These are phyloP conservation scores for Drosophila merina DNA, from an alignment of 2,888 invertebrate genomes.

Conservation along the genomic window DNA sequence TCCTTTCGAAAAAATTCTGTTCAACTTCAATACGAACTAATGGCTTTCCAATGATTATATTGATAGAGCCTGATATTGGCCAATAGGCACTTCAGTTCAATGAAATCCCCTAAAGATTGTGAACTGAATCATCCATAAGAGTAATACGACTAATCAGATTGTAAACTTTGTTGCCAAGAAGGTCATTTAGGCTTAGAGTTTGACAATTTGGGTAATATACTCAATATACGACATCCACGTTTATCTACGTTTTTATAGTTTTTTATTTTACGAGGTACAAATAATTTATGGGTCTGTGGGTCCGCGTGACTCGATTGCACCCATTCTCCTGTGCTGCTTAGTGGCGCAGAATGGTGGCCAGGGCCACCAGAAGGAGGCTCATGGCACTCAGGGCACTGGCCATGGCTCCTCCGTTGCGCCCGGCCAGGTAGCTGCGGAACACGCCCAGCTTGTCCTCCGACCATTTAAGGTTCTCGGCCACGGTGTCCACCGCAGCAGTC, in stretches of 20 bases:
- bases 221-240: slow-evolving; percentile 12
- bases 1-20: slow-evolving; percentile 7
- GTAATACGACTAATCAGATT: slow-evolving; percentile 23
- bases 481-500: slow-evolving; percentile 68
- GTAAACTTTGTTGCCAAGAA: slow-evolving; percentile 35
- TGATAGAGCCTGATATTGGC: background rate
- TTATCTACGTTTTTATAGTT: slow-evolving; percentile 48
- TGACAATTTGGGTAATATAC: slow-evolving; percentile 10
- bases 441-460: slow-evolving; percentile 59
- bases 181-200: slow-evolving; percentile 17
- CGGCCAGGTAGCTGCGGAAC: slow-evolving; percentile 68
- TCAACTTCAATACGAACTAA: background rate
- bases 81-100: slow-evolving; percentile 8
- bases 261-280: slow-evolving; percentile 41
- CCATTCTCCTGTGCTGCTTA: slow-evolving; percentile 29
- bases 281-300: slow-evolving; percentile 41
- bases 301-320: slow-evolving; percentile 12
- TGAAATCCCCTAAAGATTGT: slow-evolving; percentile 16
- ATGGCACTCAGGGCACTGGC: slow-evolving; percentile 59
- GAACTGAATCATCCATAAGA: slow-evolving; percentile 21
- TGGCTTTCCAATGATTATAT: slow-evolving; percentile 1
- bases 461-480: slow-evolving; percentile 81
- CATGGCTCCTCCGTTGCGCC: slow-evolving; percentile 56
- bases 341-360: slow-evolving; percentile 50
- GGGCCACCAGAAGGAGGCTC: slow-evolving; percentile 57